Conservation (phyloP, 2,888 invertebrate species). For the Pyrrhosoma nymphula region DNA sequence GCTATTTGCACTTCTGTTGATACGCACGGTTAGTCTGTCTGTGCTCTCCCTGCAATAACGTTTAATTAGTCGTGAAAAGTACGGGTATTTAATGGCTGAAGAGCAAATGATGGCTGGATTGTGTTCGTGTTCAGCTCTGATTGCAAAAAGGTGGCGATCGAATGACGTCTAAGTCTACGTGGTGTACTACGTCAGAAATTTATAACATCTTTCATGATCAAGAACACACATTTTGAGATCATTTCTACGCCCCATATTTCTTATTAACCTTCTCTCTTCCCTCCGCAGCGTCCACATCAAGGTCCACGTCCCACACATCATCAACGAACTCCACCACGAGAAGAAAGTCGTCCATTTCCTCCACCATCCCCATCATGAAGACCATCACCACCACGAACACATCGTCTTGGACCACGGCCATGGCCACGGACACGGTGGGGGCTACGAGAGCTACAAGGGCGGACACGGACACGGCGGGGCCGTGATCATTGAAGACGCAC, state of each 20-base stretch:
- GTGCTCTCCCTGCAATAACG: no score
- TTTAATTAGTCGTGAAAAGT: no score
- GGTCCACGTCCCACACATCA: slow-evolving; percentile 58
- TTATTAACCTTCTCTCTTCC: neutral
- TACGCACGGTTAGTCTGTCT: neutral
- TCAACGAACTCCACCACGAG: slow-evolving; percentile 65
- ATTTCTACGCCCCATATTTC: neutral
- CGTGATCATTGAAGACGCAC: neutral
- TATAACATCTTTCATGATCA: no score
- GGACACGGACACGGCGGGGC: neutral
- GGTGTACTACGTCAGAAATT: no score
- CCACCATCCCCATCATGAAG: slow-evolving; percentile 13
- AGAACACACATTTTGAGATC: no score
- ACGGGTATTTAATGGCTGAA: no score
- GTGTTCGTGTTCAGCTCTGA: no score
- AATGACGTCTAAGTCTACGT: no score
- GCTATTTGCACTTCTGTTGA: neutral
- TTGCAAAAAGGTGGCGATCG: no score
- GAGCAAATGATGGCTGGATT: no score
- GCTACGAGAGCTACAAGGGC: neutral
- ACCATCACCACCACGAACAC: slow-evolving; percentile 51
- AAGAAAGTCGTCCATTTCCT: slow-evolving; percentile 22
- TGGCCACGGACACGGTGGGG: neutral
- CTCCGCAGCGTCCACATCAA: slow-evolving; percentile 38
- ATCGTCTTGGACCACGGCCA: slow-evolving; percentile 33